Base-by-base conservation (phyloP, 2,888 invertebrate genomes). In the Rhorus exstirpatorius region DNA sequence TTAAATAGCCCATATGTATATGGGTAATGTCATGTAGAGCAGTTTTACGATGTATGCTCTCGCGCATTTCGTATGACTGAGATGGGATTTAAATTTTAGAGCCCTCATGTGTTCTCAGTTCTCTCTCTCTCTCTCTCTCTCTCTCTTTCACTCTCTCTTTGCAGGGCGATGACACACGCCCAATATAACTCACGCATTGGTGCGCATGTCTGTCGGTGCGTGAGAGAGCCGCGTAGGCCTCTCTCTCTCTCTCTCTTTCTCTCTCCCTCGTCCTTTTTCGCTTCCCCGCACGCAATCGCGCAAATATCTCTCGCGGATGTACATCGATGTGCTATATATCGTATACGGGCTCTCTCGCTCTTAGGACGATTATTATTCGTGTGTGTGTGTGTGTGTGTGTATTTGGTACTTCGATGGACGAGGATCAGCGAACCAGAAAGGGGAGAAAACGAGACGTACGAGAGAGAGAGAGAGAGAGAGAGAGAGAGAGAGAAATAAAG, bases 111-210 rank as follows among this genome's bases (percentile, higher is more conserved):
- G 88, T 89, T 89, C 85, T 38, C 38, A 21, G 14, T 41, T 44
- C 63, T 8, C 19, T 17, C 26, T 31, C 41, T 44, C 41, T 17
- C 19, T 61, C 46, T 76, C 49, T 26, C 21, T 71, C 31, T 35
- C 26, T 58, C 21, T 55, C 51, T 35, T 12, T 44, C 63, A 26
- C 12, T 67, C 44, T 31, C 31, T 41, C 49, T 70, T 83, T 65
- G 83, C 81, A 83, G 90, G 89, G 88, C 91, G 90, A 90, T 90
- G 90, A 90, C 91, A 90, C 88, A 90, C 86, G 89, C 89, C 88
- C 88, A 87, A 90, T 90, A 90, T 90, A 89, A 89, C 84, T 81
- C 87, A 83, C 85, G 84, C 68, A 82, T 53, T 82, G 51, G 81
- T 74, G n/a, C n/a, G 87, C 87, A 78, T 79, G 82, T 65, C 83